phyloP scores from a whole-genome alignment of 1,140 invertebrate species.

The Heliothis subflexa region DNA sequence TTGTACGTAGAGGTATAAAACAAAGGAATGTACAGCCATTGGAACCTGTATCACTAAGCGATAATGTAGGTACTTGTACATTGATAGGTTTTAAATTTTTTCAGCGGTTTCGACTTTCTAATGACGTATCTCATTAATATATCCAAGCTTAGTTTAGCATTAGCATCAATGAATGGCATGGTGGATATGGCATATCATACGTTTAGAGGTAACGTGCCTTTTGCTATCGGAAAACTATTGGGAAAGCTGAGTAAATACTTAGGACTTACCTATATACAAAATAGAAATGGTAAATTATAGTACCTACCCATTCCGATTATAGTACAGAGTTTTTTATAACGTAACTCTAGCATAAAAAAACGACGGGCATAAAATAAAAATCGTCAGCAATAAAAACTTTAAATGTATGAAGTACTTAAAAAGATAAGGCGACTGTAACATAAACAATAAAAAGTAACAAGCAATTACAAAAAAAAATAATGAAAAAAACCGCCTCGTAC shows the following conservation, averaged over 20 bases:
- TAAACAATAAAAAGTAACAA: slow-evolving; percentile 43
- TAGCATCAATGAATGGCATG: too few species aligned
- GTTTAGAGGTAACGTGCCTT: too few species aligned
- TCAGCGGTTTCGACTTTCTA: too few species aligned
- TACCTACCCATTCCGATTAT: too few species aligned
- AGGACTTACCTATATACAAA: too few species aligned
- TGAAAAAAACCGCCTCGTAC: slow-evolving; percentile 27
- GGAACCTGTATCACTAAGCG: background rate
- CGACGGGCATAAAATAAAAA: background rate
- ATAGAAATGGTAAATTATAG: too few species aligned
- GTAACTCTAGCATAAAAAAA: background rate
- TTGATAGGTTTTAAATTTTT: too few species aligned
- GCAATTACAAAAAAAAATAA: slow-evolving; percentile 44
- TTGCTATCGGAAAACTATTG: too few species aligned
- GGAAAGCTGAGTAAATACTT: too few species aligned
- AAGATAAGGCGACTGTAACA: slow-evolving; percentile 26
- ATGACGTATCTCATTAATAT: too few species aligned
- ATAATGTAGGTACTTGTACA: background rate
- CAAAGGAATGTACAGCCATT: background rate
- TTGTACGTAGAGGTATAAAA: slow-evolving; percentile 3
- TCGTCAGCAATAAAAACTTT: background rate
- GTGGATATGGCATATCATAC: too few species aligned
- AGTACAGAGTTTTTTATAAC: background rate
- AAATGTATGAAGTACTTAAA: slow-evolving; percentile 2
- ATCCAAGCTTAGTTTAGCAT: too few species aligned